Evolutionary conservation across 2,113 vertebrate species (phyloP).

Genomic region (Fregata magnificens): DNA sequence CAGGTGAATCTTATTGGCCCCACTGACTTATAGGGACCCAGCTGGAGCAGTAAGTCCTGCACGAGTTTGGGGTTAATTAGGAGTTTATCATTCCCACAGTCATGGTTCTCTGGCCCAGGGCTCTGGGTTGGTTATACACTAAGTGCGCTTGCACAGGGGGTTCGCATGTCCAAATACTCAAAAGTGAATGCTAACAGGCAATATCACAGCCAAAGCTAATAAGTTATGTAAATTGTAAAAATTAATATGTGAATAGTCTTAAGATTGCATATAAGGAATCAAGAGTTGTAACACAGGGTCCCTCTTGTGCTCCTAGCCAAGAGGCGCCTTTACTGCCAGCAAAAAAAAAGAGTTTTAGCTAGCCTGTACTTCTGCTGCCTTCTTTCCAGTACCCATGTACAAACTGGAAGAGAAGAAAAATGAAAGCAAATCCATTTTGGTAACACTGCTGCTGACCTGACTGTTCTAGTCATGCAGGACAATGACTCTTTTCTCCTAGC

Average conservation of each 20-base stretch:
- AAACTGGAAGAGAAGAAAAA: neutral
- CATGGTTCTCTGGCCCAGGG: too few relatives aligned
- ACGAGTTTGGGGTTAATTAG: too few relatives aligned
- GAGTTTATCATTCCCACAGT: too few relatives aligned
- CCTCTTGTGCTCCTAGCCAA: neutral
- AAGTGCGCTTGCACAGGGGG: neutral
- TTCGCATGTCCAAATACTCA: neutral
- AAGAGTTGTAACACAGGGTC: neutral
- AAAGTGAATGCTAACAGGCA: neutral
- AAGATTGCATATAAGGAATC: neutral
- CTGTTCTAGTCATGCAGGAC: neutral
- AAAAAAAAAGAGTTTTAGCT: neutral
- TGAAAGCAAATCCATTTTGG: neutral
- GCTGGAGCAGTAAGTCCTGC: too few relatives aligned
- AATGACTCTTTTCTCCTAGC: neutral
- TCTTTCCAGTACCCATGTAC: neutral
- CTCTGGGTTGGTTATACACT: too few relatives aligned
- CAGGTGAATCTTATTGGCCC: too few relatives aligned
- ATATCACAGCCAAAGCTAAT: neutral
- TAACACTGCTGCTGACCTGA: neutral
- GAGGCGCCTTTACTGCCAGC: neutral
- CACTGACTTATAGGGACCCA: too few relatives aligned
- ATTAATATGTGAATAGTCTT: neutral
- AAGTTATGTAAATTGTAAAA: neutral
- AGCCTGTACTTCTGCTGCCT: neutral